A percentile compares a stretch with the other conserved stretches of the same genome.
Evolutionary conservation across 2,113 vertebrate genomes (phyloP).

Genomic region (Narcine bancroftii): DNA sequence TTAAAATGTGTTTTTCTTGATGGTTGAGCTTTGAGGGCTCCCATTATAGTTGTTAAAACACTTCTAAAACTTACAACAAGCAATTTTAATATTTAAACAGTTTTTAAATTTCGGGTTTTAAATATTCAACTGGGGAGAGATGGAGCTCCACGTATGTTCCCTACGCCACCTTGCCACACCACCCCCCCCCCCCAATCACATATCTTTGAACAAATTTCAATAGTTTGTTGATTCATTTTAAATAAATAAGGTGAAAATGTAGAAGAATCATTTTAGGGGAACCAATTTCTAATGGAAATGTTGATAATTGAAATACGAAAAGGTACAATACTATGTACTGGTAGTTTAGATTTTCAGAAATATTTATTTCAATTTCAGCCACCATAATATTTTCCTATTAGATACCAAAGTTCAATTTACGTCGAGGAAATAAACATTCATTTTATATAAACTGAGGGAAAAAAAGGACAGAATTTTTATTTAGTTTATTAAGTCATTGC

Average conservation of each 20-base stretch:
- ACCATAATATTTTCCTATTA: background rate
- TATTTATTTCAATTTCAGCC: background rate
- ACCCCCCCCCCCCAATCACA: no score
- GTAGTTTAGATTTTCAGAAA: background rate
- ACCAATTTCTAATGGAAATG: background rate
- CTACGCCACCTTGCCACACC: no score
- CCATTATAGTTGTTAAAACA: no score
- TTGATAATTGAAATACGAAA: background rate
- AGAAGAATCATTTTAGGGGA: background rate
- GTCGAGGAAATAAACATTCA: background rate
- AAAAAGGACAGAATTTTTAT: background rate
- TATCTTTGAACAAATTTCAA: background rate
- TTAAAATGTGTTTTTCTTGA: no score
- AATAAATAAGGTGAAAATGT: background rate
- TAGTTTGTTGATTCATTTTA: background rate
- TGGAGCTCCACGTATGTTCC: no score
- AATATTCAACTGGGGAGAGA: no score
- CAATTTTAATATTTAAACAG: no score
- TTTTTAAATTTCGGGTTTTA: no score
- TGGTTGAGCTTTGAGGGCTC: no score
- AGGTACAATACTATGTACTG: background rate
- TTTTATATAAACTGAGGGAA: background rate
- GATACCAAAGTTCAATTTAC: background rate
- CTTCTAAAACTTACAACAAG: no score
- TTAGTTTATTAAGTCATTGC: background rate